A percentile compares a stretch with the other conserved stretches of the same genome.
phyloP scores from a whole-genome alignment of 2,797 vertebrate genomes.

The Okamejei kenojei region DNA sequence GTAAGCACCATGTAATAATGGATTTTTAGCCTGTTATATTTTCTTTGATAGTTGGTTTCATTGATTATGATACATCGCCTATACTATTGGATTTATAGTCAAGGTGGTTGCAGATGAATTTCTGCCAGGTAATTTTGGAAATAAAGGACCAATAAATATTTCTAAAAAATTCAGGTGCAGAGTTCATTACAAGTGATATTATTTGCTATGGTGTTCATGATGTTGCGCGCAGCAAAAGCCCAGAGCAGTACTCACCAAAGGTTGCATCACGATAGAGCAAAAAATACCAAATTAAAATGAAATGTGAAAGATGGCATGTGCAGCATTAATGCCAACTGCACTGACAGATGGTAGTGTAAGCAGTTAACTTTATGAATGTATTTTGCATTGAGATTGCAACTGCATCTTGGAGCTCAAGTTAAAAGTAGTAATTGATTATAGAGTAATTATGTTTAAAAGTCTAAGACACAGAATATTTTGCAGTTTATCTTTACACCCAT shows the following conservation, averaged over 20 bases:
- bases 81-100: too few relatives aligned
- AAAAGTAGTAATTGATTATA: not conserved
- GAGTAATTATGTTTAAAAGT: constrained; percentile 1
- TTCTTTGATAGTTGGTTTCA: too few relatives aligned
- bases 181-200: not conserved
- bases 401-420: not conserved
- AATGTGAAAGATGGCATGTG: not conserved
- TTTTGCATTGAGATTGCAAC: constrained; percentile 2
- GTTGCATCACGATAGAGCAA: not conserved
- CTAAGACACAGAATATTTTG: not conserved
- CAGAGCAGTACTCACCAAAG: not conserved
- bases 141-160: not conserved
- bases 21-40: too few relatives aligned
- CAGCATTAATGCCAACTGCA: not conserved
- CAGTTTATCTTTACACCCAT: not conserved
- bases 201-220: not conserved
- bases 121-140: not conserved
- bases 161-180: not conserved
- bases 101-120: too few relatives aligned
- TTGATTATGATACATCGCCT: too few relatives aligned
- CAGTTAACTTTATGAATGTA: constrained; percentile 20
- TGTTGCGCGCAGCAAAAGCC: not conserved
- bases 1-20: too few relatives aligned
- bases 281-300: too few relatives aligned
- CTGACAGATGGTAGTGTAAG: constrained; percentile 20